Percentiles rank a stretch among this genome's conserved stretches.
Conservation (phyloP, 2,113 vertebrate species). For the Vireo altiloquus region DNA sequence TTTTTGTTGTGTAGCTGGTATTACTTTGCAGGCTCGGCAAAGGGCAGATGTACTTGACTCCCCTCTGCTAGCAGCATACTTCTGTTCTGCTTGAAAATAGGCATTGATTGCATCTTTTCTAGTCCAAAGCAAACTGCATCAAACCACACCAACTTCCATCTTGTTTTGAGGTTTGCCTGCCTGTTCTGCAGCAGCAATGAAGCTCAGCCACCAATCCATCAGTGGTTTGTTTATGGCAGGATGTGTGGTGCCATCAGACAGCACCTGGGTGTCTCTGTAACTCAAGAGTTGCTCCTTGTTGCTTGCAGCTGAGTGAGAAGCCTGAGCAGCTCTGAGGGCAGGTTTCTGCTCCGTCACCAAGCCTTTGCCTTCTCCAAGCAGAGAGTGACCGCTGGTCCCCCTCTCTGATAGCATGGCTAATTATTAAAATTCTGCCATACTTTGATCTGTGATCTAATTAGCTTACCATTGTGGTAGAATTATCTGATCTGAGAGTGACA, state of each 20-base stretch:
- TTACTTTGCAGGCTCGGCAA: not conserved
- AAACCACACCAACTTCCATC: not conserved
- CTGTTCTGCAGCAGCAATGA: not conserved
- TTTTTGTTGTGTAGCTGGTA: not conserved
- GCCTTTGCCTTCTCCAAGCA: not conserved
- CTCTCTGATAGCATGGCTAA: not conserved
- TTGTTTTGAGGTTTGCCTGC: not conserved
- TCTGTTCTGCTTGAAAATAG: not conserved
- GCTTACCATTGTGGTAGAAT: not conserved
- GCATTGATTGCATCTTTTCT: not conserved
- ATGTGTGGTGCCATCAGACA: not conserved
- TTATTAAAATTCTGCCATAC: not conserved
- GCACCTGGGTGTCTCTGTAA: not conserved
- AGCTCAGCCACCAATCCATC: rapidly evolving
- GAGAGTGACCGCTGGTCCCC: rapidly evolving
- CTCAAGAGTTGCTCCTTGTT: not conserved
- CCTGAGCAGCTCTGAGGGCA: not conserved
- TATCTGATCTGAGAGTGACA: not conserved
- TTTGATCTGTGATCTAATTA: constrained; percentile 10
- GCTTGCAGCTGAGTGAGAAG: not conserved
- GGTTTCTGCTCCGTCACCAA: not conserved
- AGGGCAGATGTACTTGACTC: not conserved
- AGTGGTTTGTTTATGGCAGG: not conserved
- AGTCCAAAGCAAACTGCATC: not conserved
- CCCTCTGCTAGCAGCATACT: rapidly evolving